phyloP scores from a whole-genome alignment of 2,888 invertebrate genomes.

The Calameuta idolon region DNA sequence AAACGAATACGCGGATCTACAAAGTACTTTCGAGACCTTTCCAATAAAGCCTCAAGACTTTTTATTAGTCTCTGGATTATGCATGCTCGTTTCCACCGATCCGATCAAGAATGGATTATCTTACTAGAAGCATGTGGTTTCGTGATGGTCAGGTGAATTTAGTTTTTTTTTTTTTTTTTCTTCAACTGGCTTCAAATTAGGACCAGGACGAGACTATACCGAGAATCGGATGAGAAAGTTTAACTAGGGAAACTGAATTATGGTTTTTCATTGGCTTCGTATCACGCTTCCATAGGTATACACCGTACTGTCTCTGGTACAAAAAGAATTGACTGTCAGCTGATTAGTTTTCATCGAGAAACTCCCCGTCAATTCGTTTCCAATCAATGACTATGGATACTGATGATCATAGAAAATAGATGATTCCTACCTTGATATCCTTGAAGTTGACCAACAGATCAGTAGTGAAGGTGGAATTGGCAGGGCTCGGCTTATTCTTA shows the following conservation, averaged over 20 bases:
- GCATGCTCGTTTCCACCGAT: not conserved
- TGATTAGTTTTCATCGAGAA: not conserved
- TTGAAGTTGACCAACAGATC: constrained; percentile 82
- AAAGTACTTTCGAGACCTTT: not conserved
- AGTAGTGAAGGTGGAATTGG: constrained; percentile 85
- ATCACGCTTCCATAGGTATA: not conserved
- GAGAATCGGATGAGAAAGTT: not conserved
- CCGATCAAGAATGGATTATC: not conserved
- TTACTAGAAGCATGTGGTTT: not conserved
- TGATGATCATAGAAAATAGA: not conserved
- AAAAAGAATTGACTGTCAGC: not conserved
- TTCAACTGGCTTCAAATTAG: not conserved
- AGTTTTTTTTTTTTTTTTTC: not conserved
- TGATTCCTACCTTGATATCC: constrained; percentile 81
- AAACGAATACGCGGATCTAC: not conserved
- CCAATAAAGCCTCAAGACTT: not conserved
- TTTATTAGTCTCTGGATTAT: not conserved
- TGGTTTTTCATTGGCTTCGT: not conserved
- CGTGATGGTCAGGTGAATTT: not conserved
- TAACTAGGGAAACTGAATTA: not conserved
- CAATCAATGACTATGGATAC: not conserved
- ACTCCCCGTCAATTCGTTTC: not conserved
- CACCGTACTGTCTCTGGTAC: not conserved
- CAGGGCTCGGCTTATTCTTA: constrained; percentile 88
- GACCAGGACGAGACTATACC: not conserved